A percentile compares a stretch with the other conserved stretches of the same genome.
phyloP scores from a whole-genome alignment of 2,888 invertebrate genomes.

The Helobdella robusta region DNA sequence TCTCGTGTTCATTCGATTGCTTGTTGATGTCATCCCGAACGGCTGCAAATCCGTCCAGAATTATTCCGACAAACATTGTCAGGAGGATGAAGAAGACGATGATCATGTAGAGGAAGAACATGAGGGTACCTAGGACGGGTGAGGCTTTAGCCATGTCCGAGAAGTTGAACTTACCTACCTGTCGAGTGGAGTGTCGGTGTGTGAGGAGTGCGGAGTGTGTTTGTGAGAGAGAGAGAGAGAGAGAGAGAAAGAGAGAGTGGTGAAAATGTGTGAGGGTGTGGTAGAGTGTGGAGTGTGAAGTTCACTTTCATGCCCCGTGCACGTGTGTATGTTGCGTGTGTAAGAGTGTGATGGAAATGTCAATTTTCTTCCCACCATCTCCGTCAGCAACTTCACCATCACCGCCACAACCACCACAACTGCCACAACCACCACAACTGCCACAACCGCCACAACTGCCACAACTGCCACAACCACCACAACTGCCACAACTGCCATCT shows the following conservation, averaged over 20 bases:
- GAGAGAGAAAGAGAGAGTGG: neutral
- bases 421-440: too few species aligned
- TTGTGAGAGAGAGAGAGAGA: neutral
- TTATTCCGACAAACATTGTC: slow-evolving; percentile 47
- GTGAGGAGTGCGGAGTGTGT: neutral
- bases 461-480: too few species aligned
- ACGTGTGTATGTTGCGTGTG: neutral
- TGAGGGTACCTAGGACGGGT: slow-evolving; percentile 41
- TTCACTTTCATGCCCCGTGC: too few species aligned
- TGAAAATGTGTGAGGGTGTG: neutral
- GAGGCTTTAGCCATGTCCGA: slow-evolving; percentile 42
- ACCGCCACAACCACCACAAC: too few species aligned
- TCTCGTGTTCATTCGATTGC: slow-evolving; percentile 46
- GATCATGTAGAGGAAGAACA: slow-evolving; percentile 41
- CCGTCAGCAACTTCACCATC: too few species aligned
- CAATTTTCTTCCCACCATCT: neutral
- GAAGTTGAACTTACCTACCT: slow-evolving; percentile 45
- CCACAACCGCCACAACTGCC: too few species aligned
- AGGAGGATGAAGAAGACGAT: slow-evolving; percentile 44
- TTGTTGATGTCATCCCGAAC: slow-evolving; percentile 40
- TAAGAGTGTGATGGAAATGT: neutral
- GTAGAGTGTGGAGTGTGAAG: neutral
- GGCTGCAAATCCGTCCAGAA: slow-evolving; percentile 44
- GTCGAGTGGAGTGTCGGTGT: neutral
- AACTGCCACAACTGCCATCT: too few species aligned